Conservation (phyloP, 2,888 invertebrate species). For the Lithophane semibrunnea region DNA sequence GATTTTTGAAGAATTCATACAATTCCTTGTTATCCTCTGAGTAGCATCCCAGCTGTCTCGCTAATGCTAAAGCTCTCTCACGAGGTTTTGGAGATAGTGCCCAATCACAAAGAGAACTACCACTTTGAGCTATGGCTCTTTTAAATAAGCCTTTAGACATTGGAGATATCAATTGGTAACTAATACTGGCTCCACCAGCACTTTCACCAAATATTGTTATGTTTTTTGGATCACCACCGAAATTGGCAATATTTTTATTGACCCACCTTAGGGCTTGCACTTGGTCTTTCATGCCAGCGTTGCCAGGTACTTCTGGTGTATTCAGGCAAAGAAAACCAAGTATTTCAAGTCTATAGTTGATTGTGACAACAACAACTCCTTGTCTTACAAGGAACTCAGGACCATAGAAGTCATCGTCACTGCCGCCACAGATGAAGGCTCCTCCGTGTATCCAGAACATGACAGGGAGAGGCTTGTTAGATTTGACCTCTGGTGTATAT, state of each 20-base stretch:
- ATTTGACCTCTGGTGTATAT: slow-evolving; percentile 68
- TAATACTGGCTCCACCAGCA: slow-evolving; percentile 73
- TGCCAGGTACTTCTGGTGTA: slow-evolving; percentile 72
- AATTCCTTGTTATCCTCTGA: slow-evolving; percentile 70
- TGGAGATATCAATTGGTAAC: slow-evolving; percentile 76
- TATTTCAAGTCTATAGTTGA: slow-evolving; percentile 71
- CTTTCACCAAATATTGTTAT: slow-evolving; percentile 77
- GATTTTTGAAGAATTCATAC: slow-evolving; percentile 69
- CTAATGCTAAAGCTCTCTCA: slow-evolving; percentile 78
- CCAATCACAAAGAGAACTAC: slow-evolving; percentile 91
- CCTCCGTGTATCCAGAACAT: slow-evolving; percentile 73
- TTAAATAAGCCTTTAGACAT: slow-evolving; percentile 79
- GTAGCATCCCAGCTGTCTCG: slow-evolving; percentile 70
- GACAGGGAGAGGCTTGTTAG: slow-evolving; percentile 64
- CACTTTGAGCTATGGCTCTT: slow-evolving; percentile 92
- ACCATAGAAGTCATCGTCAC: slow-evolving; percentile 67
- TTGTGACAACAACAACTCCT: slow-evolving; percentile 68
- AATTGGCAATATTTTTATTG: slow-evolving; percentile 69
- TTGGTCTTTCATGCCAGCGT: slow-evolving; percentile 76
- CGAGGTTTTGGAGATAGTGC: slow-evolving; percentile 84
- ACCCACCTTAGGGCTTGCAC: slow-evolving; percentile 73
- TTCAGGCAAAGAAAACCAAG: slow-evolving; percentile 72
- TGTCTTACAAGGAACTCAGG: slow-evolving; percentile 71
- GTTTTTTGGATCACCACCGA: slow-evolving; percentile 73
- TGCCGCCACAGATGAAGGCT: slow-evolving; percentile 66